A percentile compares a stretch with the other conserved stretches of the same genome.
Conservation (phyloP, 2,797 vertebrate genomes). For the Sebastes matsubarae region DNA sequence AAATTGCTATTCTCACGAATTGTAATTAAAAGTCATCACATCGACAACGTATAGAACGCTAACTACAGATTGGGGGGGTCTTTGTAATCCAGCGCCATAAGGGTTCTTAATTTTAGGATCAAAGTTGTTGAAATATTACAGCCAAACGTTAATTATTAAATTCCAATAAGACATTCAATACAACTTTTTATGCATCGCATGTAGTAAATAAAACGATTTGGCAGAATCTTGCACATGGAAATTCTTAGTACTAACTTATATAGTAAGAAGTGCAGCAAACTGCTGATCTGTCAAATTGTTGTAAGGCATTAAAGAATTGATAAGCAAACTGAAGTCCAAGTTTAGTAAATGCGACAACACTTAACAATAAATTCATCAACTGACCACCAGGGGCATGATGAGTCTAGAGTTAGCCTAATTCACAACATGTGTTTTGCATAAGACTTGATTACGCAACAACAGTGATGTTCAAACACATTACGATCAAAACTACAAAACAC, state of each 20-base stretch:
- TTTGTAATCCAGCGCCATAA: neutral
- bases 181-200: neutral
- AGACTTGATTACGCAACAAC: neutral
- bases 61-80: neutral
- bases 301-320: neutral
- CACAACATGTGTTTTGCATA: neutral
- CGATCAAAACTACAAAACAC: slow-evolving; percentile 11
- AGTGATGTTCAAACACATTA: neutral
- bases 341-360: neutral
- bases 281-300: neutral
- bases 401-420: neutral
- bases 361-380: slow-evolving; percentile 8
- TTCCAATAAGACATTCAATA: neutral
- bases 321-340: neutral
- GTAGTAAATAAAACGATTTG: neutral
- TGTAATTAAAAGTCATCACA: neutral
- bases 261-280: neutral
- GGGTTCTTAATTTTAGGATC: neutral
- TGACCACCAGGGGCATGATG: slow-evolving; percentile 57
- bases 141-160: neutral
- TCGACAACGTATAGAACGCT: neutral
- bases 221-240: neutral
- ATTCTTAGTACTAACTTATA: neutral
- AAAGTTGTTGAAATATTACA: neutral
- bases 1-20: neutral